A percentile compares a stretch with the other conserved stretches of the same genome.
These are phyloP conservation scores for Helicoverpa assulta DNA, from an alignment of 2,888 invertebrate genomes.

Conservation along the genomic window DNA sequence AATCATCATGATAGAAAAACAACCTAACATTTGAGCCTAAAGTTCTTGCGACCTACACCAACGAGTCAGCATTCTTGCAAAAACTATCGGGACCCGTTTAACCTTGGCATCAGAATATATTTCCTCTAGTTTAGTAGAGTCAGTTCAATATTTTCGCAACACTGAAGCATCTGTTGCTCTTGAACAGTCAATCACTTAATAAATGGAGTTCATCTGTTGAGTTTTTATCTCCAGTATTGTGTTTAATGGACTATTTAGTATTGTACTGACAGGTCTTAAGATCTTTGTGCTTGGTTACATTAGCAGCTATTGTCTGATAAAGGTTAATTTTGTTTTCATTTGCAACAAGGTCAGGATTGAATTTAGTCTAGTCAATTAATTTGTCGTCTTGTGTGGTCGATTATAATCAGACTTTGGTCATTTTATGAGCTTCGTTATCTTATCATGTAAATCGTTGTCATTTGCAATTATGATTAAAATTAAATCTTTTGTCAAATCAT, in stretches of 20 bases:
- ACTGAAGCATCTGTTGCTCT: conserved; percentile 45
- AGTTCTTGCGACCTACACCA: not conserved
- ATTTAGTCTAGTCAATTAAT: conserved; percentile 2
- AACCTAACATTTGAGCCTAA: too few relatives aligned
- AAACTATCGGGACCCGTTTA: conserved; percentile 1
- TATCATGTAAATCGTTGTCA: not conserved
- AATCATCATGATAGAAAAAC: too few relatives aligned
- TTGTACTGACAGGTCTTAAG: conserved; percentile 22
- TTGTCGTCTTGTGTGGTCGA: not conserved
- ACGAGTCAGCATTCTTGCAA: not conserved
- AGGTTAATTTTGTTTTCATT: conserved; percentile 40
- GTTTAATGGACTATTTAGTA: conserved; percentile 43
- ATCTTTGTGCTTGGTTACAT: conserved; percentile 23
- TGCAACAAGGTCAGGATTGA: conserved; percentile 22
- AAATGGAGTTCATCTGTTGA: conserved; percentile 44
- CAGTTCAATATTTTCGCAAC: conserved; percentile 41
- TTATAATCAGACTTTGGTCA: not conserved
- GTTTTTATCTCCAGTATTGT: conserved; percentile 45
- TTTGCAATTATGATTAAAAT: not conserved
- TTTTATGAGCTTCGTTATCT: not conserved
- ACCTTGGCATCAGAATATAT: conserved; percentile 7
- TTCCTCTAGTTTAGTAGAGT: not conserved
- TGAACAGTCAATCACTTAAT: conserved; percentile 49
- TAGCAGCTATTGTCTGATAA: conserved; percentile 32
- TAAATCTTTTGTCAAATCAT: not conserved